A percentile compares a stretch with the other conserved stretches of the same genome.
These are phyloP conservation scores for Ladona fulva DNA, from an alignment of 1,140 invertebrate genomes.

Conservation along the genomic window DNA sequence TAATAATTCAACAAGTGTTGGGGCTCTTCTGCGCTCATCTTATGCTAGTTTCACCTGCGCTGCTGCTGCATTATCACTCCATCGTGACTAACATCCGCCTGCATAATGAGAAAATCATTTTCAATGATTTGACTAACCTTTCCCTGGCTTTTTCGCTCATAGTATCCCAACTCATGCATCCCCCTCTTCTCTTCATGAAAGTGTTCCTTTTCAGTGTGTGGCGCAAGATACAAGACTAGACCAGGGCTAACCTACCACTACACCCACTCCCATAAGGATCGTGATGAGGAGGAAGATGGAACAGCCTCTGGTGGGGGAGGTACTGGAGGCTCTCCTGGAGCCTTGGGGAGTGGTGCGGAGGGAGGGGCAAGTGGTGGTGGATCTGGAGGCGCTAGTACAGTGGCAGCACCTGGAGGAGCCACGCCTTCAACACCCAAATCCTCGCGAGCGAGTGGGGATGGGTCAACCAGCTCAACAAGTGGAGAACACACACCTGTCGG, in stretches of 20 bases:
- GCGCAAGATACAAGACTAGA: slow-evolving; percentile 93
- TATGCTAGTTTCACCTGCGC: neutral
- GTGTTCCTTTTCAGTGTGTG: slow-evolving; percentile 70
- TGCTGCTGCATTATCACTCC: neutral
- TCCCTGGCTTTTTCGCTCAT: neutral
- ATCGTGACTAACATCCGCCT: neutral
- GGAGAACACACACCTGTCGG: slow-evolving; percentile 4
- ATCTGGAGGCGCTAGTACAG: slow-evolving; percentile 28
- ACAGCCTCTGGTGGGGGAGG: slow-evolving; percentile 15
- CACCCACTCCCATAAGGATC: slow-evolving; percentile 85
- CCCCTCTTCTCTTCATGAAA: neutral
- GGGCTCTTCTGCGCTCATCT: neutral
- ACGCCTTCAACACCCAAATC: slow-evolving; percentile 8
- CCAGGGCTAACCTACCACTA: slow-evolving; percentile 96
- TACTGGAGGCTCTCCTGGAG: slow-evolving; percentile 17
- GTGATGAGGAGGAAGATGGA: slow-evolving; percentile 31
- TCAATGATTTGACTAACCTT: neutral
- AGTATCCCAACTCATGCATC: neutral
- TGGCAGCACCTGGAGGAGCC: slow-evolving; percentile 28
- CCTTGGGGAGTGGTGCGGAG: slow-evolving; percentile 14
- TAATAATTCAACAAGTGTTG: neutral
- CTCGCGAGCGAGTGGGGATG: neutral
- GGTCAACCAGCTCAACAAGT: neutral
- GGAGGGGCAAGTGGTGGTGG: slow-evolving; percentile 20
- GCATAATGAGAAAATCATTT: neutral